Conservation (phyloP, 2,888 invertebrate genomes). For the Plemyria rubiginata region DNA sequence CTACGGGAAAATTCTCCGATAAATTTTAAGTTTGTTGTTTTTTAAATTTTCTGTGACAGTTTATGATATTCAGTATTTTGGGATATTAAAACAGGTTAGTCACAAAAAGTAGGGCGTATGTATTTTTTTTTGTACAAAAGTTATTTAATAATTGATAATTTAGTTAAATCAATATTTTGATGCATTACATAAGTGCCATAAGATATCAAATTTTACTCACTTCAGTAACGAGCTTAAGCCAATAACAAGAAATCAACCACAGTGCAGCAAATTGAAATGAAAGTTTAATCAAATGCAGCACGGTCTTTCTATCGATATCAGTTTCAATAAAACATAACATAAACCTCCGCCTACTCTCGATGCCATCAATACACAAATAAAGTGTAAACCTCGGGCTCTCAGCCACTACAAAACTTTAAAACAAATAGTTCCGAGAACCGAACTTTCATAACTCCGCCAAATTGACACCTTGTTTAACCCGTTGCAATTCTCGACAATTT, state of each 20-base stretch:
- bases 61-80: no score
- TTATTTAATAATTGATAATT: no score
- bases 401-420: slow-evolving; percentile 69
- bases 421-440: slow-evolving; percentile 82
- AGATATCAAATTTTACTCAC: neutral
- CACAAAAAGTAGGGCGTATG: no score
- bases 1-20: neutral
- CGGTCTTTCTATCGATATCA: slow-evolving; percentile 39
- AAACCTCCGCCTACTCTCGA: slow-evolving; percentile 64
- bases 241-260: slow-evolving; percentile 10
- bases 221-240: neutral
- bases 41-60: no score
- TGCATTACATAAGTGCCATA: neutral
- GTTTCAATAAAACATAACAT: slow-evolving; percentile 70
- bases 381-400: slow-evolving; percentile 58
- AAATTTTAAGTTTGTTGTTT: neutral
- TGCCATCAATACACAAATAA: slow-evolving; percentile 71
- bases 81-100: no score
- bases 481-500: slow-evolving; percentile 81
- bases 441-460: slow-evolving; percentile 83
- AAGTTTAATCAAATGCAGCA: slow-evolving; percentile 37
- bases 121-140: no score
- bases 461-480: slow-evolving; percentile 83
- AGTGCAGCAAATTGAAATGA: slow-evolving; percentile 22
- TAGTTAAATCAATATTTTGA: neutral